These are phyloP conservation scores for Lytechinus variegatus DNA, from an alignment of 35 echinoderm and acorn worm species.

Conservation along the genomic window DNA sequence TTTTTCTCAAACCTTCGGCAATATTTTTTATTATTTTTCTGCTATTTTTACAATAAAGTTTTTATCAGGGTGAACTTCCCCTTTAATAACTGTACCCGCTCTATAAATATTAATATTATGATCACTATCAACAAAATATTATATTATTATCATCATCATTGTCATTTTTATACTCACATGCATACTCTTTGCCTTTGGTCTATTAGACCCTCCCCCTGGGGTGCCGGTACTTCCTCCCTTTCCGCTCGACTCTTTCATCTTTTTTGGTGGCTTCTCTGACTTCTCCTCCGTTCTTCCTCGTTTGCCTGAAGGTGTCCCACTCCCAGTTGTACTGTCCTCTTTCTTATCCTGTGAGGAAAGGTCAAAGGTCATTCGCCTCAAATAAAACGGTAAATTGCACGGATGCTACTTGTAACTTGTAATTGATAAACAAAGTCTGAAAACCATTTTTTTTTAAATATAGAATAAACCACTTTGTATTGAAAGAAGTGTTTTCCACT, in stretches of 20 bases:
- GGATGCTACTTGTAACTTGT: no score
- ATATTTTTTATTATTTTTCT: no score
- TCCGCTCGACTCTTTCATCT: conserved; percentile 84
- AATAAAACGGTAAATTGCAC: background rate
- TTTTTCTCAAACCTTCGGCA: no score
- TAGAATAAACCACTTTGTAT: no score
- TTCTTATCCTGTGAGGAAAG: conserved; percentile 49
- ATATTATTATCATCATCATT: no score
- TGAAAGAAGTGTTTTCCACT: no score
- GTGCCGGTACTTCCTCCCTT: conserved; percentile 68
- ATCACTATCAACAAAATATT: no score
- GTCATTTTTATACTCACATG: conserved; percentile 56
- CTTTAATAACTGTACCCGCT: background rate
- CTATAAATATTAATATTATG: no score
- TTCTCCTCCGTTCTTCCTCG: conserved; percentile 82
- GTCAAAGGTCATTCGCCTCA: background rate
- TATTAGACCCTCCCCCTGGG: background rate
- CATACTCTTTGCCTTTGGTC: conserved; percentile 91
- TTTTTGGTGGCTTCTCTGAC: conserved; percentile 87
- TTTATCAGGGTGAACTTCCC: no score
- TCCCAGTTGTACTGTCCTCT: conserved; percentile 31
- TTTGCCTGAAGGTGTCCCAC: conserved; percentile 69
- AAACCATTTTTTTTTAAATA: no score
- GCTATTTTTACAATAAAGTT: no score
- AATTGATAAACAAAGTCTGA: no score